Evolutionary conservation across 2,888 invertebrate species (phyloP), one percentile per base, ranked within the genome.

Genomic region (Leptura quadrifasciata): DNA sequence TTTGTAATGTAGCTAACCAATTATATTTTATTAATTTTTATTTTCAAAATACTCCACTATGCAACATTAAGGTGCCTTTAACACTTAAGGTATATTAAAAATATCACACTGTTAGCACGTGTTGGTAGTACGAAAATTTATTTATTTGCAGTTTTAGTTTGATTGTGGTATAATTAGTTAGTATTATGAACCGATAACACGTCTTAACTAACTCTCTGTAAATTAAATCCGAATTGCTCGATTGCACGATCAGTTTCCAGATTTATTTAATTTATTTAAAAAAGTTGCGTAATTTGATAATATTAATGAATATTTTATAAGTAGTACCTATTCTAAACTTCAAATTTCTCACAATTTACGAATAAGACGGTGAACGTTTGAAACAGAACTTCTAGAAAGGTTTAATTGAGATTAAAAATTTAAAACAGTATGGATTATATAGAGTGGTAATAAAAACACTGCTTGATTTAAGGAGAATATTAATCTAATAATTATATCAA

Each of bases 231-330:
- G 39, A 39, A 39, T 39, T 2, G n/a, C 17, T n/a, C 15, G 47
- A n/a, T n/a, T n/a, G 6, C 1, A 47, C n/a, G n/a, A 47, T 5
- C n/a, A 3, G n/a, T 47, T 3, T 47, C n/a, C n/a, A 47, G 5
- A 47, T 4, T n/a, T 15, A n/a, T 47, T 47, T 47, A 47, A 47
- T n/a, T 47, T 47, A 47, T 0, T 4, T 5, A 3, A 4, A 47
- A 47, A 47, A 47, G 47, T 15, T 47, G 6, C 12, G n/a, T 47
- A 47, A 47, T 47, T 47, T 17, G 17, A 47, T 47, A 15, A 47
- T 47, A 47, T n/a, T 47, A 47, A 47, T 47, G 47, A 47, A 47
- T 47, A 47, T 47, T 47, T 47, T 47, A 47, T 47, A 4, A 47
- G n/a, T n/a, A 47, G n/a, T n/a, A 12, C n/a, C n/a, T 15, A 15